Base-by-base conservation (phyloP, 2,888 invertebrate genomes). In the Macrosoma leucophasiata region DNA sequence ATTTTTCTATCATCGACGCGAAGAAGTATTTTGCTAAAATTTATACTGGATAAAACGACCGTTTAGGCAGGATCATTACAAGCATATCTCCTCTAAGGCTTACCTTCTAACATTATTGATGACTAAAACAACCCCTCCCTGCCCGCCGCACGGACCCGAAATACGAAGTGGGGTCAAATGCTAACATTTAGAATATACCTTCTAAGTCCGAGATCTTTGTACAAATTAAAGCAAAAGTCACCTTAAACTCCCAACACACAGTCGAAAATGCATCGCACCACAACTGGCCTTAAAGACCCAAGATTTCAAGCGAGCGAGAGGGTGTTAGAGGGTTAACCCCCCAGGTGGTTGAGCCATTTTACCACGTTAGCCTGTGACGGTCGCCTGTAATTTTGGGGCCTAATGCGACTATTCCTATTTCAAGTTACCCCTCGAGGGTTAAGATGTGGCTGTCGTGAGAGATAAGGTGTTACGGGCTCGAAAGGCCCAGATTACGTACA, bases 351-450 rank as follows among this genome's bases (percentile, higher is more conserved):
- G 70, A 73, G 75, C 73, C 73, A 65, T 78, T 77, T 79, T 63
- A 81, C 81, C 82, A 79, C 76, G 79, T 81, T 79, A 78, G 81
- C 72, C 75, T 65, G 75, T 72, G 81, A 79, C 81, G 81, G 79
- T 77, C 76, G 76, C 73, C 79, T 78, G 81, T 81, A 82, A 82
- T 82, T 82, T 78, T 71, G 79, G 73, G 62, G 70, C 75, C 79
- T 84, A 82, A 84, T 84, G 81, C 81, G 78, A 75, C 84, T 78
- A 82, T 81, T 79, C 78, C 82, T 82, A 82, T 82, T 82, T 81
- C 70, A 72, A 79, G 71, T 63, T 69, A 75, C 79, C 79, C 73
- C 73, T 66, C 64, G 58, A 60, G 69, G 57, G 68, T 76, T 78
- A 77, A 79, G 73, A 70, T 66, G 66, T 64, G 74, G 69, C 75